Evolutionary conservation across 2,797 vertebrate species (phyloP), one percentile per base, ranked within the genome.

Genomic region (Bufotes viridis): DNA sequence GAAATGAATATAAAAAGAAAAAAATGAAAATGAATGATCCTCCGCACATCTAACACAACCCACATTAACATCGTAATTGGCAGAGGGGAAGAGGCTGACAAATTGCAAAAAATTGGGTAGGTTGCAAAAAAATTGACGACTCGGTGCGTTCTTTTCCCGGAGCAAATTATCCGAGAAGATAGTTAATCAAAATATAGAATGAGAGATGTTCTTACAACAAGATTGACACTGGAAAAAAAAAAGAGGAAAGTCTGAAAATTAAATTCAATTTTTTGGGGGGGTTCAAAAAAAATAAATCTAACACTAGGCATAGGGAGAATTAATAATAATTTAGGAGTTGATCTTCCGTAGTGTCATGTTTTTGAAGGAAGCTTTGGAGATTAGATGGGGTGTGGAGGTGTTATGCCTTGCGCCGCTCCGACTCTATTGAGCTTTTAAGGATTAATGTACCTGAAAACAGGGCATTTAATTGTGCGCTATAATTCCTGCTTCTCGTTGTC

Each of bases 381-480:
- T 85, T 58, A 76, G 63, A 85, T 80, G 76, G 57, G 84, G 22
- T 81, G 87, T 81, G 83, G 42, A 81, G 74, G 82, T 55, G 79
- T 76, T 81, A 74, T 70, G 72, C 76, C 75, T 88, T 75, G 53
- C 63, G 82, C 26, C 61, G 55, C 26, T 57, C 42, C 26, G 53
- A 49, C 22, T 34, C 49, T 55, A 10, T 80, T 5, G n/a, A 53
- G 63, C n/a, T 67, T 60, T 88, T 84, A 84, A 84, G 75, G 72
- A 60, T 88, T 84, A 84, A 88, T 88, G 87, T 58, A 49, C 65
- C 82, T 79, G 74, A 88, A 84, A 58, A 84, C 57, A 74, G 76
- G 18, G n/a, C 70, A 34, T 65, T 84, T 88, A 81, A 80, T 74
- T 74, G 18, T 3, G 6, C 0, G 34, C 82, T 42, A 63, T 80